Percentiles rank a stretch among this genome's conserved stretches.
These are phyloP conservation scores for Hydropotes inermis DNA, from an alignment of 2,113 vertebrate genomes.

Conservation along the genomic window DNA sequence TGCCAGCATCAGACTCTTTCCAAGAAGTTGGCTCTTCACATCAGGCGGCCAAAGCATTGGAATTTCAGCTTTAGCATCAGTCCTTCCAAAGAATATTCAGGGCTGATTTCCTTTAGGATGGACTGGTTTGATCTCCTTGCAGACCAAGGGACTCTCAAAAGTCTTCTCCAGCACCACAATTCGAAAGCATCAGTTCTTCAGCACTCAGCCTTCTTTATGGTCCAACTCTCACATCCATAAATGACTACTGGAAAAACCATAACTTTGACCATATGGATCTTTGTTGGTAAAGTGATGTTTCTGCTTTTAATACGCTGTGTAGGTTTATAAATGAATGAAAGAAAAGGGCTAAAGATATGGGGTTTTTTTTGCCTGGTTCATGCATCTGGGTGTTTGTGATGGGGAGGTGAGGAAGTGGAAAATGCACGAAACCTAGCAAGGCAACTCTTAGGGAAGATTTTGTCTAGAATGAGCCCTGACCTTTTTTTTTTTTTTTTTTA, in stretches of 20 bases:
- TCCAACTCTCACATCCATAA: not conserved
- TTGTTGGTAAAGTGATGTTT: not conserved
- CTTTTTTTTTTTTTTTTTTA: slow-evolving; percentile 34
- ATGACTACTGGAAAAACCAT: not conserved
- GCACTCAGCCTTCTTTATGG: not conserved
- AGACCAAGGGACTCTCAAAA: not conserved
- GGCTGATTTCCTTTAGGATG: not conserved
- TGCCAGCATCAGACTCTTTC: not conserved
- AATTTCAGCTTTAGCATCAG: not conserved
- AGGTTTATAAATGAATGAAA: not conserved
- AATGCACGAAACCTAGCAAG: not conserved
- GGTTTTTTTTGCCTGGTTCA: not conserved
- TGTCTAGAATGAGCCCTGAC: not conserved
- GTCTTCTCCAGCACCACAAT: not conserved
- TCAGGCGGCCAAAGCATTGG: not conserved
- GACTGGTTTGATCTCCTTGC: not conserved
- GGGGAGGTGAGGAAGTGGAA: not conserved
- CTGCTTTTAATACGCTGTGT: not conserved
- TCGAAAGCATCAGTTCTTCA: not conserved
- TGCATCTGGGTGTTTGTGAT: not conserved
- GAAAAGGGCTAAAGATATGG: not conserved
- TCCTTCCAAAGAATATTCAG: not conserved
- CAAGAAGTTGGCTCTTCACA: not conserved
- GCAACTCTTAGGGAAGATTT: not conserved
- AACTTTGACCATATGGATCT: not conserved